A percentile compares a stretch with the other conserved stretches of the same genome.
Conservation (phyloP, 2,113 vertebrate genomes). For the Saccopteryx bilineata region DNA sequence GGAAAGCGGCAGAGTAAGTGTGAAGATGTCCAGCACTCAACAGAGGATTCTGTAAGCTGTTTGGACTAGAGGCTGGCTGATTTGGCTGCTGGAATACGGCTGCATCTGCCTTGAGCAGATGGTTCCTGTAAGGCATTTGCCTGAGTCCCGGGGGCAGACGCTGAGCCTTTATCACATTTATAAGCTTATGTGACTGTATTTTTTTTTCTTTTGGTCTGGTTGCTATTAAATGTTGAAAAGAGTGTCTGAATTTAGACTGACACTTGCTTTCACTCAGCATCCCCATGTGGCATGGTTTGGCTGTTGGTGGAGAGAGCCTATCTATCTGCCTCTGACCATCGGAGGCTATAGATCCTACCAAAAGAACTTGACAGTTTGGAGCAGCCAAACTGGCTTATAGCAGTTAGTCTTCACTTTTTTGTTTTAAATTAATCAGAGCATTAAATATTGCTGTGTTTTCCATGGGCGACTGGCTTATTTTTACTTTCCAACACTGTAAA, state of each 20-base stretch:
- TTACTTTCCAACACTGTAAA: not conserved
- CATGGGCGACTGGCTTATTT: not conserved
- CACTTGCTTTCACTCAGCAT: not conserved
- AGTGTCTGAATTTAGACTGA: not conserved
- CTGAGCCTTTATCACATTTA: not conserved
- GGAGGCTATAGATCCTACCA: too few relatives aligned
- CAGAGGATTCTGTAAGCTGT: not conserved
- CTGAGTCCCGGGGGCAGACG: not conserved
- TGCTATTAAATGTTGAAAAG: not conserved
- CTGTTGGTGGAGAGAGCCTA: not conserved
- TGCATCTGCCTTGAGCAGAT: not conserved
- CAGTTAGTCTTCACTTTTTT: not conserved
- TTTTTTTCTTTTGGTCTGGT: not conserved
- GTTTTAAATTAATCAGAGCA: not conserved
- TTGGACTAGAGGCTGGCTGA: not conserved
- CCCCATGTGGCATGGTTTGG: not conserved
- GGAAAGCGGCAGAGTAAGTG: not conserved
- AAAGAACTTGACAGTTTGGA: not conserved
- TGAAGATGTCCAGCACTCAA: not conserved
- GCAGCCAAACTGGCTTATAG: not conserved
- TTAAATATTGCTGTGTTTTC: not conserved
- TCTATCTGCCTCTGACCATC: not conserved
- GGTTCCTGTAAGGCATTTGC: not conserved
- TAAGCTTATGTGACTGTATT: not conserved
- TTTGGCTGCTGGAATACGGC: not conserved